phyloP scores from a whole-genome alignment of 2,797 vertebrate genomes.

The Gambelia wislizenii region DNA sequence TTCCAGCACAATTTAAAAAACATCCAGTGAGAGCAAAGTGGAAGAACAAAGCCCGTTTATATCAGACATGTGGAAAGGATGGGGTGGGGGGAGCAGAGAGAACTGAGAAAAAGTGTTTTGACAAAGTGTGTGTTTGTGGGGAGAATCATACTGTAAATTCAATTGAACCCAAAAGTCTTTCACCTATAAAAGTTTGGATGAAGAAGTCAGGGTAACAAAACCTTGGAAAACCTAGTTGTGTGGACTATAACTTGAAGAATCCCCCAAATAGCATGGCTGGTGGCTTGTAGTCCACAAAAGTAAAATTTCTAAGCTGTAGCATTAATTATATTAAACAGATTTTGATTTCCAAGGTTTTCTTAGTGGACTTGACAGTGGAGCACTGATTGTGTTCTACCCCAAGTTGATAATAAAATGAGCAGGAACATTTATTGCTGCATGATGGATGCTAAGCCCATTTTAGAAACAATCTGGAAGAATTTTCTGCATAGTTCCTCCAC shows the following conservation, averaged over 20 bases:
- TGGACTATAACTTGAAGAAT: neutral
- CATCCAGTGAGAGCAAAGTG: neutral
- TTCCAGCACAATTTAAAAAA: neutral
- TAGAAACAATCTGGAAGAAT: neutral
- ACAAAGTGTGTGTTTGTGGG: too few species aligned
- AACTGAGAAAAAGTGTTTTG: neutral
- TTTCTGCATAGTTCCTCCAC: neutral
- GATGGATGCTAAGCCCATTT: neutral
- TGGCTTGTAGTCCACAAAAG: neutral
- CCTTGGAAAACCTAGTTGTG: neutral
- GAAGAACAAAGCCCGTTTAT: neutral
- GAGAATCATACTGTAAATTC: neutral
- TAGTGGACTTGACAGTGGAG: neutral
- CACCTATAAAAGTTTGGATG: neutral
- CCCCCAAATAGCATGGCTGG: too few species aligned
- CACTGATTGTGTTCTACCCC: neutral
- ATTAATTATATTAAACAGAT: neutral
- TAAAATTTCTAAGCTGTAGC: neutral
- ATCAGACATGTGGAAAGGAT: neutral
- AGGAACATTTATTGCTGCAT: neutral
- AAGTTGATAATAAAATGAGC: neutral
- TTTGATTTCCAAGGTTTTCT: neutral
- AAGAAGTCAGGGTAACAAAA: neutral
- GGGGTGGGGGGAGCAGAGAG: too few species aligned
- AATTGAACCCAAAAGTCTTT: neutral